A percentile compares a stretch with the other conserved stretches of the same genome.
Evolutionary conservation across 2,888 invertebrate species (phyloP).

Genomic region (Sarcophaga carnaria): DNA sequence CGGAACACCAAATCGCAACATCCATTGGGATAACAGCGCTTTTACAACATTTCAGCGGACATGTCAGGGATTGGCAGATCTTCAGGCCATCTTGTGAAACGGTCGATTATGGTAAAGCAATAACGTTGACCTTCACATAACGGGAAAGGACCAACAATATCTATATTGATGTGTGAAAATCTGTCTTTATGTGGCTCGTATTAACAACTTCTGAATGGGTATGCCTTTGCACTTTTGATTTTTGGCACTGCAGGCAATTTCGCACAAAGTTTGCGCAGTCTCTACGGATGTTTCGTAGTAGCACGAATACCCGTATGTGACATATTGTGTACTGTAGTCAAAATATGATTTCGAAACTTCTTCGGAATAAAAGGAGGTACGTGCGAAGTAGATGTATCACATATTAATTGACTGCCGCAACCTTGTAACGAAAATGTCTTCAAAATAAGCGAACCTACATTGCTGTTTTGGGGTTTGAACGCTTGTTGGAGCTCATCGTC

Average conservation of each 20-base stretch:
- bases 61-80: too few species aligned
- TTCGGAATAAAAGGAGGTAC: constrained; percentile 4
- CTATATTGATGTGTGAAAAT: background rate
- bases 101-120: too few species aligned
- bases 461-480: background rate
- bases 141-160: background rate
- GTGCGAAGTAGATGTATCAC: constrained; percentile 9
- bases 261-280: background rate
- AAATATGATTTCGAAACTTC: background rate
- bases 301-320: constrained; percentile 8
- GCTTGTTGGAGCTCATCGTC: background rate
- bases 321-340: constrained; percentile 8
- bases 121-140: too few species aligned
- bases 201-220: background rate
- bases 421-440: background rate
- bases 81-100: too few species aligned
- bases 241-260: background rate
- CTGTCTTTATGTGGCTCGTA: background rate
- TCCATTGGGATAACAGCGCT: constrained; percentile 3
- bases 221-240: background rate
- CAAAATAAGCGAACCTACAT: constrained; percentile 19
- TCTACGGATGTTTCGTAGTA: background rate
- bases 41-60: background rate
- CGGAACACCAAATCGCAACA: too few species aligned
- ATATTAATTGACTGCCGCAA: background rate